Base-by-base conservation (phyloP, 2,113 vertebrate species). In the Lophura nycthemera region DNA sequence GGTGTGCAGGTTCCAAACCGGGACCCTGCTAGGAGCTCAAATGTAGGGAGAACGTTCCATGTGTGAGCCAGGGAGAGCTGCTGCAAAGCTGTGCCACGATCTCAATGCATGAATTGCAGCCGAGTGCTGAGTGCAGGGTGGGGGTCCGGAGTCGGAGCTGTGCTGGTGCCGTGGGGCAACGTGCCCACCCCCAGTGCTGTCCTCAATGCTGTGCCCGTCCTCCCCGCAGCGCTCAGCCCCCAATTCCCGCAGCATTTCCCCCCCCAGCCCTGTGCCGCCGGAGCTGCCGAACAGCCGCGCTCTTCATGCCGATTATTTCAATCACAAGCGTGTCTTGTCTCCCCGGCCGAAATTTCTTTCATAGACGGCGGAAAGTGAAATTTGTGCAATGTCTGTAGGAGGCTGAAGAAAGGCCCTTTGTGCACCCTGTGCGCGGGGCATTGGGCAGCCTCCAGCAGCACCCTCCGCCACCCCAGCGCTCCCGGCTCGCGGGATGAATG, bases 351-450 rank as follows among this genome's bases (percentile, higher is more conserved):
- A 54, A 95, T 90, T 96, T 98, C 97, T 97, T 63, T 94, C 97
- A 96, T 90, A 95, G 96, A 95, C 93, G 65, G 96, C 89, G 80
- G 96, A 97, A 97, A 97, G 96, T 89, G 96, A 98, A 98, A 98
- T 98, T 97, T 96, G 96, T 97, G 97, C 98, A 98, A 98, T 97
- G 97, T 98, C 98, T 97, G 98, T 98, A 91, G 98, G 98, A 98
- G 98, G 97, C 91, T 94, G 96, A 98, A 98, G 98, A 98, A 98
- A 98, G 97, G 96, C 70, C 97, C 98, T 98, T 98, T 98, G 98
- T 98, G 96, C 81, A 89, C 96, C 90, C 96, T n/a, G 83, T 81
- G 95, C 92, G 50, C 92, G 65, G 92, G 96, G 93, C 91, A 95
- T 97, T 97, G 97, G 97, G 96, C 97, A 95, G 97, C 95, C 89